A percentile compares a stretch with the other conserved stretches of the same genome.
Evolutionary conservation across 2,113 vertebrate species (phyloP).

Genomic region (Marmota monax): DNA sequence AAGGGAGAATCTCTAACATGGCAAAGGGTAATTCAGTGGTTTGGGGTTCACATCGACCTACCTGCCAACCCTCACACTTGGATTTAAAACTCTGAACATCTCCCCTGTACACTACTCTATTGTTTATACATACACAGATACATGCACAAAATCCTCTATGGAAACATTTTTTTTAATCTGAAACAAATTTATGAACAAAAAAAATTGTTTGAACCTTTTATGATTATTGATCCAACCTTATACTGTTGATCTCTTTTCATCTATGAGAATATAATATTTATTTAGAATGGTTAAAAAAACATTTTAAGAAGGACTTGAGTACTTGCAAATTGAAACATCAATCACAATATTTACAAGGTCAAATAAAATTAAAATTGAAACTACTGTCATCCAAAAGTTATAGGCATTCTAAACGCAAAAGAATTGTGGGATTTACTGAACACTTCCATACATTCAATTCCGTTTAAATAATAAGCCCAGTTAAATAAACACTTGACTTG

Average conservation of each 20-base stretch:
- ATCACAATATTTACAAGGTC: background rate
- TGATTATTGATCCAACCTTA: background rate
- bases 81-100: background rate
- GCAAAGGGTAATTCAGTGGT: too few relatives aligned
- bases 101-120: background rate
- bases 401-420: background rate
- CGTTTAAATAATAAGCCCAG: background rate
- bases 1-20: too few relatives aligned
- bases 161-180: background rate
- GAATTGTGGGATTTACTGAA: background rate
- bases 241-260: background rate
- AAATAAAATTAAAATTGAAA: background rate
- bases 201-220: background rate
- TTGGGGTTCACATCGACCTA: too few relatives aligned
- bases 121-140: background rate
- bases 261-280: background rate
- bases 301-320: background rate
- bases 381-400: background rate
- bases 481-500: background rate
- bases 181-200: background rate
- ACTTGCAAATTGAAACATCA: constrained; percentile 6
- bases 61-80: too few relatives aligned
- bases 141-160: background rate
- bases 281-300: background rate
- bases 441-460: background rate